Percentiles rank a stretch among this genome's conserved stretches.
Conservation (phyloP, 2,113 vertebrate genomes). For the Leuciscus idus region DNA sequence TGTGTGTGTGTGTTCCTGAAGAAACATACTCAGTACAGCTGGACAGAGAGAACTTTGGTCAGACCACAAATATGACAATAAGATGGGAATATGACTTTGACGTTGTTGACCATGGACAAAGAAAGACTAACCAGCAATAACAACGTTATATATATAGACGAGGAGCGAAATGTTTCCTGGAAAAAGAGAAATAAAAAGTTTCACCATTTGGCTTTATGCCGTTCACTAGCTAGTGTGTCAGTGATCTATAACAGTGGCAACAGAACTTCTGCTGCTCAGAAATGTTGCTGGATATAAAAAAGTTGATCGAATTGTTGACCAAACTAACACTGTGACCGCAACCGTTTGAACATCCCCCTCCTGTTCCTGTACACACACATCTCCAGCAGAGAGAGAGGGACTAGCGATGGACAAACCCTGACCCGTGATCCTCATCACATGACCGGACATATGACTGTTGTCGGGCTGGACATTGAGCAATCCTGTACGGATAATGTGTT, state of each 20-base stretch:
- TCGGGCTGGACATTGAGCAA: background rate
- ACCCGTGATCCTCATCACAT: background rate
- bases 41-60: background rate
- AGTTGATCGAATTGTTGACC: background rate
- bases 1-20: background rate
- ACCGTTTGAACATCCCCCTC: background rate
- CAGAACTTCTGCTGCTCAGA: too few species aligned
- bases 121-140: conserved; percentile 11
- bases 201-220: background rate
- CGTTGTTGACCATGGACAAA: background rate
- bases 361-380: background rate
- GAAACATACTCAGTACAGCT: background rate
- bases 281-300: background rate
- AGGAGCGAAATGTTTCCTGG: background rate
- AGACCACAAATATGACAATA: background rate
- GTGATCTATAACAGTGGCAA: too few species aligned
- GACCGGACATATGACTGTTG: background rate
- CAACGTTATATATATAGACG: background rate
- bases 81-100: background rate
- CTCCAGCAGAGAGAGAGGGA: too few species aligned
- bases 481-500: background rate
- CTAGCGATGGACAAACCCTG: conserved; percentile 37
- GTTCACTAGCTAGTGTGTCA: too few species aligned
- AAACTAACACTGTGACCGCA: background rate
- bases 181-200: background rate